phyloP scores from a whole-genome alignment of 2,888 invertebrate genomes.

The Drosophila hamatofila region DNA sequence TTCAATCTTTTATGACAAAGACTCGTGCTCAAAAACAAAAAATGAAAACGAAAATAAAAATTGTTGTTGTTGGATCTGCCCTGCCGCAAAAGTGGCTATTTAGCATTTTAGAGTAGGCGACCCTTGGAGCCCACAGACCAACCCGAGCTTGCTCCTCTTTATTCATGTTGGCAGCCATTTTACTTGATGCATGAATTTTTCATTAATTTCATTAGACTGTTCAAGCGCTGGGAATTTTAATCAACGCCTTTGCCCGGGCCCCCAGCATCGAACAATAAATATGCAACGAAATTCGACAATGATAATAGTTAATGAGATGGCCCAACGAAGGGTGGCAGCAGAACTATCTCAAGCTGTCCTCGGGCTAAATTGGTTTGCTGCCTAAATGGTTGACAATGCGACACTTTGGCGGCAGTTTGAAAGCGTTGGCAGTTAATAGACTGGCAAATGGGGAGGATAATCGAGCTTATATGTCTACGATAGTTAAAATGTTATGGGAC shows the following conservation, averaged over 20 bases:
- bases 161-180: conserved; percentile 27
- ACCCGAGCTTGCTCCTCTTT: neutral
- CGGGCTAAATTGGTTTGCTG: conserved; percentile 31
- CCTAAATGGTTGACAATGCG: conserved; percentile 41
- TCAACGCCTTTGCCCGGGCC: conserved; percentile 38
- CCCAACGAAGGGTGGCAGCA: conserved; percentile 6
- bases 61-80: conserved; percentile 42
- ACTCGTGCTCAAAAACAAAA: conserved; percentile 11
- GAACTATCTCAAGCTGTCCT: conserved; percentile 41
- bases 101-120: conserved; percentile 80
- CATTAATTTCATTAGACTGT: conserved; percentile 67
- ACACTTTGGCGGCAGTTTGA: conserved; percentile 42
- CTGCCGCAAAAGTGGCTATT: conserved; percentile 81
- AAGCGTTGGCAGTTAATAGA: conserved; percentile 40
- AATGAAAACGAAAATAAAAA: conserved; percentile 26
- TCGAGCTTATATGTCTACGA: neutral
- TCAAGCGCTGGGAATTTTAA: conserved; percentile 56
- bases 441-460: conserved; percentile 29
- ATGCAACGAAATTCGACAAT: conserved; percentile 53
- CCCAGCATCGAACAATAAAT: conserved; percentile 28
- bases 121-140: conserved; percentile 9
- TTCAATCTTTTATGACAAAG: conserved; percentile 76
- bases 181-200: conserved; percentile 62
- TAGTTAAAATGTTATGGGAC: conserved; percentile 16
- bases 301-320: conserved; percentile 59